These are phyloP conservation scores for Pseudococcus viburni DNA, from an alignment of 2,888 invertebrate genomes.

Conservation along the genomic window DNA sequence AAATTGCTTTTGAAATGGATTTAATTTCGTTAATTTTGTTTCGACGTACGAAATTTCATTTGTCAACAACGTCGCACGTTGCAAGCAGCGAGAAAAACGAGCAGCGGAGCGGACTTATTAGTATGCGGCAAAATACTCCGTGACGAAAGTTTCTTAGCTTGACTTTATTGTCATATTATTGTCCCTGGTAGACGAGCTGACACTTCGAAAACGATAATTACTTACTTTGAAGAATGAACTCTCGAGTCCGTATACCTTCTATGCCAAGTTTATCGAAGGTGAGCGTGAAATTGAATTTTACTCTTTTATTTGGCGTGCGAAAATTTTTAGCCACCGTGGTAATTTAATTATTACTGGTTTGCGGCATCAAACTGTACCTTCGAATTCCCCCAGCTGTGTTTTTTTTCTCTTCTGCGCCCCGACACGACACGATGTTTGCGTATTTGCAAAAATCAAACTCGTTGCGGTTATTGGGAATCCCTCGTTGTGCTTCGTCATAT, in stretches of 20 bases:
- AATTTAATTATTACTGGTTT: constrained; percentile 47
- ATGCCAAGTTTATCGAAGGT: neutral
- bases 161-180: constrained; percentile 52
- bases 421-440: neutral
- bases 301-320: constrained; percentile 7
- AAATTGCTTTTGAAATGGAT: constrained; percentile 50
- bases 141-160: constrained; percentile 41
- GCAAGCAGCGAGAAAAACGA: neutral
- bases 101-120: constrained; percentile 1
- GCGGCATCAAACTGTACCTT: neutral
- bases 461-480: constrained; percentile 33
- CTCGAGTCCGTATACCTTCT: neutral
- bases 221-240: constrained; percentile 44
- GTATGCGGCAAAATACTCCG: constrained; percentile 34
- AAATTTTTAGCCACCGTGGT: neutral
- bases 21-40: constrained; percentile 51
- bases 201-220: constrained; percentile 56
- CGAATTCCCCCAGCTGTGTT: neutral
- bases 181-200: constrained; percentile 31
- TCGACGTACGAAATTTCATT: constrained; percentile 31
- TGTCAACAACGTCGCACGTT: constrained; percentile 22
- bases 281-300: constrained; percentile 37
- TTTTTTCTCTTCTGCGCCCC: neutral
- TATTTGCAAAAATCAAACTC: constrained; percentile 35
- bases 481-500: constrained; percentile 39